Evolutionary conservation across 1,140 invertebrate species (phyloP).

Genomic region (Monochamus saltuarius): DNA sequence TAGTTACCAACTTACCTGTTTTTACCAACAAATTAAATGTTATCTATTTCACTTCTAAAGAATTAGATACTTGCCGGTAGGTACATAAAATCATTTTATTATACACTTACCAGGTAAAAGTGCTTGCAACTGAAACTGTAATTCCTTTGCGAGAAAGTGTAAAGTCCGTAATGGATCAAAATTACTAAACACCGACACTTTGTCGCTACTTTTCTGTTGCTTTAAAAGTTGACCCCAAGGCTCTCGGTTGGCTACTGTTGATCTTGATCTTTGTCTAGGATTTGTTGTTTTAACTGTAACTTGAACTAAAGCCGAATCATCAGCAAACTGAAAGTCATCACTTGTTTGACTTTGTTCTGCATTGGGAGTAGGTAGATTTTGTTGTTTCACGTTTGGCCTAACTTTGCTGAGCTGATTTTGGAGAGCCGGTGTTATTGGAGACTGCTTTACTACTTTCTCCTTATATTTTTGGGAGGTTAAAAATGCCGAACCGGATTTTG

Average conservation of each 20-base stretch:
- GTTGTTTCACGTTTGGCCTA: constrained; percentile 19
- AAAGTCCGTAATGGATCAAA: constrained; percentile 47
- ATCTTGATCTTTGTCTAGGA: constrained; percentile 33
- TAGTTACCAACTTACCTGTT: no score
- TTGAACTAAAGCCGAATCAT: constrained; percentile 32
- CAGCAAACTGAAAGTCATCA: constrained; percentile 12
- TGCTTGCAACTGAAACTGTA: constrained; percentile 38
- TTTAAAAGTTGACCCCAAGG: constrained; percentile 44
- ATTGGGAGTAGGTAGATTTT: constrained; percentile 24
- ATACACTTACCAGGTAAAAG: constrained; percentile 35
- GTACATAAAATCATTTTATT: no score
- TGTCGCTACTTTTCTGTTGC: constrained; percentile 34
- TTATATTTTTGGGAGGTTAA: not conserved
- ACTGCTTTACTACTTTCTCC: constrained; percentile 4
- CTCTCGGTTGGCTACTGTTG: constrained; percentile 31
- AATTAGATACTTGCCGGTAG: no score
- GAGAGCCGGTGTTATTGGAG: not conserved
- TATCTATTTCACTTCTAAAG: no score
- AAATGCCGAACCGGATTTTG: constrained; percentile 8
- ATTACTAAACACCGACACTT: constrained; percentile 41
- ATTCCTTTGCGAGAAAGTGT: constrained; percentile 47
- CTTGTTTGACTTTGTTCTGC: constrained; percentile 4
- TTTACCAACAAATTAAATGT: no score
- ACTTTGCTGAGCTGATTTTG: constrained; percentile 15
- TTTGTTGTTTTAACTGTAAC: constrained; percentile 29